Evolutionary conservation across 1,140 invertebrate genomes (phyloP).

Genomic region (Hydropsyche tenuis): DNA sequence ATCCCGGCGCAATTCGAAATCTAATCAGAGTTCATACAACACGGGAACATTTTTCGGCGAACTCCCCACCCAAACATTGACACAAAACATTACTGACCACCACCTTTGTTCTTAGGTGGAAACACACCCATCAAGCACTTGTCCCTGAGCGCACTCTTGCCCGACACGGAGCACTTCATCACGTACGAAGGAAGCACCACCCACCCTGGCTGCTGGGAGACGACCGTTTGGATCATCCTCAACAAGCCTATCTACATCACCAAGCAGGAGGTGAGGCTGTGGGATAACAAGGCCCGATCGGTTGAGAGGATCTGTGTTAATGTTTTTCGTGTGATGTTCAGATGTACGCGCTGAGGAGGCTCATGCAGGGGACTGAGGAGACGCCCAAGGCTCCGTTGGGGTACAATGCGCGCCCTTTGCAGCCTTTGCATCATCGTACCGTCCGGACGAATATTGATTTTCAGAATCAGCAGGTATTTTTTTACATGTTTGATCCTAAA

Average conservation of each 20-base stretch:
- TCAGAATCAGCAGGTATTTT: conserved; percentile 71
- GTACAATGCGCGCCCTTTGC: conserved; percentile 91
- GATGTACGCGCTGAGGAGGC: conserved; percentile 83
- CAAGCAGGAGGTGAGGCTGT: conserved; percentile 83
- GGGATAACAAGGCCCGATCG: neutral
- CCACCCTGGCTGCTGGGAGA: conserved; percentile 92
- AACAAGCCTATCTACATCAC: conserved; percentile 97
- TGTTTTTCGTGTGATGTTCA: no score
- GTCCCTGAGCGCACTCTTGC: conserved; percentile 82
- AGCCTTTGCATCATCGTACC: conserved; percentile 88
- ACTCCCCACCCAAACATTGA: no score
- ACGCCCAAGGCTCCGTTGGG: conserved; percentile 88
- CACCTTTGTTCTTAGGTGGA: conserved; percentile 66
- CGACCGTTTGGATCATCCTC: conserved; percentile 92
- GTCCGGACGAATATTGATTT: conserved; percentile 98
- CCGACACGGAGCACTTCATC: conserved; percentile 89
- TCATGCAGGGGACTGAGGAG: conserved; percentile 85
- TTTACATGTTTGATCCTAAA: neutral
- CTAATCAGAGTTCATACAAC: no score
- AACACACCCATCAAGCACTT: conserved; percentile 81
- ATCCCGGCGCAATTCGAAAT: no score
- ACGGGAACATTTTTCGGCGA: no score
- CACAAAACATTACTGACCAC: no score
- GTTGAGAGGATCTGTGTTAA: conserved; percentile 44
- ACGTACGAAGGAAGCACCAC: conserved; percentile 99